Evolutionary conservation across 2,113 vertebrate species (phyloP).

Genomic region (Pterophyllum scalare): DNA sequence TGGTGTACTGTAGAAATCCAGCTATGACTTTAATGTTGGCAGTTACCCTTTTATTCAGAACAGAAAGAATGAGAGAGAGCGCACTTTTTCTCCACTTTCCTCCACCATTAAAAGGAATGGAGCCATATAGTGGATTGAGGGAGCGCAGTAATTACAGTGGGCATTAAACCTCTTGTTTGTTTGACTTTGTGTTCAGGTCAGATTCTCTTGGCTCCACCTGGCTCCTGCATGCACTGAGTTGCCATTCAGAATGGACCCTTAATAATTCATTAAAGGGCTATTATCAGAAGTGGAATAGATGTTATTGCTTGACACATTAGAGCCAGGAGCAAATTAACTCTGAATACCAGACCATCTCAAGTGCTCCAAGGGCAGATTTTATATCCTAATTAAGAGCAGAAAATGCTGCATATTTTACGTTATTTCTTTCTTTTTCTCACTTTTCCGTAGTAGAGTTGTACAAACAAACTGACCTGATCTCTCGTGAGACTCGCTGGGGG

Average conservation of each 20-base stretch:
- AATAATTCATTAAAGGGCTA: conserved; percentile 67
- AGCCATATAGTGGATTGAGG: conserved; percentile 22
- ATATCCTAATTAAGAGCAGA: conserved; percentile 59
- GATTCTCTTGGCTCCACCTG: conserved; percentile 60
- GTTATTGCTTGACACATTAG: conserved; percentile 34
- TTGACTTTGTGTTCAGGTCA: conserved; percentile 69
- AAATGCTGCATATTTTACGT: conserved; percentile 36
- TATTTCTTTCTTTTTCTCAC: conserved; percentile 20
- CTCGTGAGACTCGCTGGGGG: conserved; percentile 1
- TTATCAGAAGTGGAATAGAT: conserved; percentile 61
- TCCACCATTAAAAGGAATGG: conserved; percentile 57
- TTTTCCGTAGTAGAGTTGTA: conserved; percentile 13
- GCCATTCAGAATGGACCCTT: conserved; percentile 41
- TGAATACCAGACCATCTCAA: conserved; percentile 60
- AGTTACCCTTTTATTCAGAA: conserved; percentile 64
- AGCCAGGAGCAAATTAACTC: conserved; percentile 49
- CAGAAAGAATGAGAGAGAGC: conserved; percentile 47
- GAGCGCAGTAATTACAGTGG: conserved; percentile 60
- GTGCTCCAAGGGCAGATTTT: conserved; percentile 53
- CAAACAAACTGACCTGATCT: conserved; percentile 7
- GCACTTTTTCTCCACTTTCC: conserved; percentile 58
- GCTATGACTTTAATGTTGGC: conserved; percentile 68
- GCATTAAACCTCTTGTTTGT: conserved; percentile 70
- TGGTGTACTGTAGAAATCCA: conserved; percentile 55
- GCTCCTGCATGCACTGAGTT: conserved; percentile 20